Evolutionary conservation across 92 coral and sea anemone genomes (phyloP), one percentile per base, ranked within the genome.

Genomic region (Palythoa caribaeorum): DNA sequence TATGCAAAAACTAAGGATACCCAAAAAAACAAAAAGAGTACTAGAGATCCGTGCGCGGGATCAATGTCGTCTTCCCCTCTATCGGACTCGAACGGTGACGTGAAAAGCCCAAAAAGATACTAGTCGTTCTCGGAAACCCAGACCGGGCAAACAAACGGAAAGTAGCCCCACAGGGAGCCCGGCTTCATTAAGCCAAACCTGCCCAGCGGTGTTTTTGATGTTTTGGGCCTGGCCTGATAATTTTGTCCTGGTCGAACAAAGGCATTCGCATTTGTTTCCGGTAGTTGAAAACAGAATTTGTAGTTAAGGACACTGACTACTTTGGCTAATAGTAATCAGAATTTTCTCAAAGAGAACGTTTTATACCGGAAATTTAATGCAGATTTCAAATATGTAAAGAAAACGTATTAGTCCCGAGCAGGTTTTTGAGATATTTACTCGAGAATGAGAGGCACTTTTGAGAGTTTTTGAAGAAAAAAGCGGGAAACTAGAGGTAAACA

Each of bases 1-100:
- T 72, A 72, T 72, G 77, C 77, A 72, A 72, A 72, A 72, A 72
- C 77, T 72, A 72, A 72, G 77, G 77, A 72, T 72, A 72, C 77
- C 77, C 77, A 72, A 72, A 72, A 72, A 72, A n/a, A 72, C 77
- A 72, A 72, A 72, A 72, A 72, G 77, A 72, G 77, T 72, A 72
- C 77, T 72, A 72, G 77, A 72, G 77, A 72, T 44, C 50, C 50
- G 50, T 44, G 50, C 50, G 50, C 50, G 50, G 50, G 50, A 44
- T 44, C 50, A 44, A 44, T 44, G 50, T 44, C 50, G 50, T 44
- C 50, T 44, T 44, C 50, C 50, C 50, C 50, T 44, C 50, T 44
- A 44, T 44, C 50, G 50, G 50, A 44, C 50, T 44, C 50, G 50
- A 44, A 44, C 50, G 50, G 50, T 44, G 50, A 44, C 50, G 50